Percentiles rank a stretch among this genome's conserved stretches.
Conservation (phyloP, 35 echinoderm and acorn worm genomes). For the Acanthaster planci region DNA sequence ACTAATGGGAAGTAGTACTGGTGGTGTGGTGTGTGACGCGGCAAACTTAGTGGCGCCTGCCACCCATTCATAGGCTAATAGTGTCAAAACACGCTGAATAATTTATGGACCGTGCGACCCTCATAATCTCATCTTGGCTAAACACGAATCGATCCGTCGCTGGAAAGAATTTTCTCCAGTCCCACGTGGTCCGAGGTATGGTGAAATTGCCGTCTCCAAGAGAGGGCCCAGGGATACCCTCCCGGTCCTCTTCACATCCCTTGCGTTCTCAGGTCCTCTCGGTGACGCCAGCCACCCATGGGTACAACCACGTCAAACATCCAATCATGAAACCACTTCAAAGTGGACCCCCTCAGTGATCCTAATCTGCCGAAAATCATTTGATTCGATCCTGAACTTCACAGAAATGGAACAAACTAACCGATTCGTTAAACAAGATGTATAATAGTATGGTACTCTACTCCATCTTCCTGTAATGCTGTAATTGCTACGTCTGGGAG, state of each 20-base stretch:
- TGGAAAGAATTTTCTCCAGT: neutral
- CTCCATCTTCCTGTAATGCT: neutral
- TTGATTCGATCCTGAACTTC: neutral
- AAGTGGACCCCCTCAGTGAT: neutral
- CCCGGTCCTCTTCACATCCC: neutral
- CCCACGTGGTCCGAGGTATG: neutral
- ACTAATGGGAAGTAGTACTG: neutral
- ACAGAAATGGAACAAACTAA: neutral
- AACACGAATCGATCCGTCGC: neutral
- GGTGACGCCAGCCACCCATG: constrained; percentile 8
- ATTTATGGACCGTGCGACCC: neutral
- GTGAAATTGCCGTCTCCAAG: neutral
- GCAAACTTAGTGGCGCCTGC: neutral
- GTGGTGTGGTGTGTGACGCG: neutral
- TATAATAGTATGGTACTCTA: neutral
- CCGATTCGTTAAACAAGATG: no score
- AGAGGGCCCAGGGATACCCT: no score
- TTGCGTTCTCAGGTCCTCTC: neutral
- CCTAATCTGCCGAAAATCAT: neutral
- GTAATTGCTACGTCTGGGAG: neutral
- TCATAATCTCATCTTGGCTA: constrained; percentile 5
- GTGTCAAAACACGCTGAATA: constrained; percentile 29
- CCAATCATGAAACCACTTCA: neutral
- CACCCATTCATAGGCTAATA: constrained; percentile 26
- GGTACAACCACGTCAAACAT: constrained; percentile 9